Conservation (phyloP, 53 echinoderm and acorn worm species). For the Paelopatides confundens region DNA sequence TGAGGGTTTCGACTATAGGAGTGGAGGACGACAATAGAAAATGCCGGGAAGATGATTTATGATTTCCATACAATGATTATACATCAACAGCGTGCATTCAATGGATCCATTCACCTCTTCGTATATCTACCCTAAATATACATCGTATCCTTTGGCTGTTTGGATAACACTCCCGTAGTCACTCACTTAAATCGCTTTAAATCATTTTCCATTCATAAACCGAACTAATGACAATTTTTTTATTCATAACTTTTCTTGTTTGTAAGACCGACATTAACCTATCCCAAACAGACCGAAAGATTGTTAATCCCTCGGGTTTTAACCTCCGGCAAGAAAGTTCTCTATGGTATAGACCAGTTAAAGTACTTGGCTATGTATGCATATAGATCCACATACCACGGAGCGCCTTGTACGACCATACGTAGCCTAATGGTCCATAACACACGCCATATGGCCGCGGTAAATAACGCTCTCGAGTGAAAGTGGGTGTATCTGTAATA, state of each 20-base stretch:
- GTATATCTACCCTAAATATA: neutral
- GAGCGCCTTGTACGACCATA: neutral
- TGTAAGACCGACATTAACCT: neutral
- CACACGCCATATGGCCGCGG: constrained; percentile 34
- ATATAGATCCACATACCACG: too few species aligned
- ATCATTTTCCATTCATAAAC: constrained; percentile 36
- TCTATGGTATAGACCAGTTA: too few species aligned
- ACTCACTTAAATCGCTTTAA: constrained; percentile 25
- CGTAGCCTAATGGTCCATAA: constrained; percentile 23
- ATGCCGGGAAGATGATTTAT: neutral
- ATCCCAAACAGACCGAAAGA: neutral
- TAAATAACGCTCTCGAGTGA: neutral
- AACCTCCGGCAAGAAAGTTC: neutral
- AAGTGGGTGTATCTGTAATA: neutral
- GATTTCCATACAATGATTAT: neutral
- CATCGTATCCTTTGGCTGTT: constrained; percentile 21
- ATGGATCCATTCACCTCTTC: neutral
- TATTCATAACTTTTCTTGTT: constrained; percentile 27
- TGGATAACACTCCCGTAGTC: neutral
- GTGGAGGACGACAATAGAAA: too few species aligned
- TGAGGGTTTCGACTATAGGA: too few species aligned
- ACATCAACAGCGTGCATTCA: too few species aligned
- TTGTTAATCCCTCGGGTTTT: neutral
- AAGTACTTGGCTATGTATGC: too few species aligned
- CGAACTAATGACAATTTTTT: constrained; percentile 31